A percentile compares a stretch with the other conserved stretches of the same genome.
Conservation (phyloP, 2,888 invertebrate species). For the Tineola bisselliella region DNA sequence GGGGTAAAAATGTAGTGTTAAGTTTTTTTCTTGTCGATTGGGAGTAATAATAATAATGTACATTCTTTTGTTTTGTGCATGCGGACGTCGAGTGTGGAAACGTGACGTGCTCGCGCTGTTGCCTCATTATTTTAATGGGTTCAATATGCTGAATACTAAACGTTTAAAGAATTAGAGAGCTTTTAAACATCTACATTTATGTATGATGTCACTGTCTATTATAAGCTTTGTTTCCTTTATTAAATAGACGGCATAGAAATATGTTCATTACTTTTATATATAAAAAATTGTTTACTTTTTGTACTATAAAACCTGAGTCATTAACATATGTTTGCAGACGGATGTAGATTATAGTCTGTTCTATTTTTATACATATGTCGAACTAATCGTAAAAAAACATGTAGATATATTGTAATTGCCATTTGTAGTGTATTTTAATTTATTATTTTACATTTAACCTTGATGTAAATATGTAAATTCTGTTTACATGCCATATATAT, state of each 20-base stretch:
- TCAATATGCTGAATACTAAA: constrained; percentile 61
- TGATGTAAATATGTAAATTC: too few species aligned
- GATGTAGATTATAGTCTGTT: not conserved
- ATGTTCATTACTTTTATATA: not conserved
- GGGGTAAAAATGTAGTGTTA: constrained; percentile 54
- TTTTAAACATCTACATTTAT: not conserved
- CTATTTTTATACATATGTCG: not conserved
- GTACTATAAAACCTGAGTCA: not conserved
- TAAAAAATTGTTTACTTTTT: not conserved
- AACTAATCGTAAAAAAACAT: not conserved
- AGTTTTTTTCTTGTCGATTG: constrained; percentile 34
- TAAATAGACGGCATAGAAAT: not conserved
- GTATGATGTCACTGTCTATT: not conserved
- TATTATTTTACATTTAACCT: too few species aligned
- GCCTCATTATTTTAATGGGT: constrained; percentile 65
- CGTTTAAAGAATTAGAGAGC: not conserved
- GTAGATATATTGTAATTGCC: not conserved
- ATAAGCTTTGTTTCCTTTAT: not conserved
- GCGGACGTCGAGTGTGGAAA: constrained; percentile 53
- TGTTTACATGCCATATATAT: too few species aligned
- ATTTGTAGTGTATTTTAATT: not conserved
- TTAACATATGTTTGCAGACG: not conserved
- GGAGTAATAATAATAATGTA: constrained; percentile 59
- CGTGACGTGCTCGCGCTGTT: constrained; percentile 56
- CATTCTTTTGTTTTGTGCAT: constrained; percentile 58